Base-by-base conservation (phyloP, 2,888 invertebrate species). In the Watsonalla cultraria region DNA sequence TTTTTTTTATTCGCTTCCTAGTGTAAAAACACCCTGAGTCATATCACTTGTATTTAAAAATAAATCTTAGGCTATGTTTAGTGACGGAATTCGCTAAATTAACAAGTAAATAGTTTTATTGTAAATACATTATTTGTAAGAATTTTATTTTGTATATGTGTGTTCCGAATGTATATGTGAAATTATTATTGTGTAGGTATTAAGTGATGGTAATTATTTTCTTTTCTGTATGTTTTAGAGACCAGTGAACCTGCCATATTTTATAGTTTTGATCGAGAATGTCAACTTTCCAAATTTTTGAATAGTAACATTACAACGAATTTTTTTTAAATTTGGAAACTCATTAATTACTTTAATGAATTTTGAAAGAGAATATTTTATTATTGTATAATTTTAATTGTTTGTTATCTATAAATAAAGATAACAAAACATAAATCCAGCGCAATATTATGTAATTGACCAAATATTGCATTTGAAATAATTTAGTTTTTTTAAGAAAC, bases 131-230 rank as follows among this genome's bases (percentile, higher is more conserved):
- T 63, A 61, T 62, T 60, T 55, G 54, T 66, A 70, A 75, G 69
- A 68, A 66, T 49, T 72, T 75, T 65, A 76, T 76, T 83, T 82
- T 89, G 86, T 88, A 86, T 80, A 89, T 88, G 86, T 87, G 89
- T 85, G 84, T 76, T 77, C 74, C 70, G 75, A 78, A 74, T 84
- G 86, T 89, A 86, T 82, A 85, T 86, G 86, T 89, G 84, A 80
- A 74, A 69, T 75, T 76, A 68, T 73, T 73, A 79, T 74, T 79
- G 74, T 76, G 66, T 80, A 78, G 76, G 56, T 64, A 67, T 11
- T 76, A 74, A 72, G 57, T 55, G 15, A 49, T 49, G 51, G 46
- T 49, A 8, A 66, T 68, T 65, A 62, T 70, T 64, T 55, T 66
- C 65, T 65, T 68, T 70, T 65, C 67, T 70, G 60, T 60, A 56